Base-by-base conservation (phyloP, 2,888 invertebrate genomes). In the Drosophila putrida region DNA sequence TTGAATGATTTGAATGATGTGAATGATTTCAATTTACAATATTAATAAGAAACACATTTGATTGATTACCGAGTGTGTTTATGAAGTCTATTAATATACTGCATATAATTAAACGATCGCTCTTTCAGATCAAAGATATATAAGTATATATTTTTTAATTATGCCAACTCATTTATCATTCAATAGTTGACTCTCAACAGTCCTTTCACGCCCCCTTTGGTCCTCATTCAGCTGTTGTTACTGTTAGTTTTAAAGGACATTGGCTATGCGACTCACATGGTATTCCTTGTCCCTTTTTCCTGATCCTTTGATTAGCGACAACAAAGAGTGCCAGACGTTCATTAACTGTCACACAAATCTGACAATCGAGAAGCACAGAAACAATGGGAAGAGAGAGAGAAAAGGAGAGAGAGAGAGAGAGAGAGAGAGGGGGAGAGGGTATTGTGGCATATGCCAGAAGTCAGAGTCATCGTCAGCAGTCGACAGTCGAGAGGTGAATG, bases 291-390 rank as follows among this genome's bases (percentile, higher is more conserved):
- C 27, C 8, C 11, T 15, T 55, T 54, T 54, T n/a, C n/a, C n/a
- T 55, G 43, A 67, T 73, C 70, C 33, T 75, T 76, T 82, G 86
- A 82, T 85, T 82, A 76, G 86, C 73, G 70, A 62, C 65, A 75
- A 82, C 69, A 64, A 71, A 78, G 70, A 66, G 68, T 58, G 67
- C 54, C 74, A 70, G 71, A 70, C 74, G 81, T 86, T 86, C 82
- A 86, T 82, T 83, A 82, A 68, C 81, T 82, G 82, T 86, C 83
- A 80, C 70, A 71, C 58, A 85, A 71, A 68, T 71, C 67, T 63
- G 79, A 50, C 80, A 71, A 71, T 47, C 53, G 31, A 25, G 27
- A 8, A 15, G 31, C 8, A 20, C 0, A 20, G 20, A 20, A 20
- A 20, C 20, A 49, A 38, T 20, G 20, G 3, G 20, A 33, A 43